Conservation (phyloP, 2,113 vertebrate genomes). For the Noturus placidus region DNA sequence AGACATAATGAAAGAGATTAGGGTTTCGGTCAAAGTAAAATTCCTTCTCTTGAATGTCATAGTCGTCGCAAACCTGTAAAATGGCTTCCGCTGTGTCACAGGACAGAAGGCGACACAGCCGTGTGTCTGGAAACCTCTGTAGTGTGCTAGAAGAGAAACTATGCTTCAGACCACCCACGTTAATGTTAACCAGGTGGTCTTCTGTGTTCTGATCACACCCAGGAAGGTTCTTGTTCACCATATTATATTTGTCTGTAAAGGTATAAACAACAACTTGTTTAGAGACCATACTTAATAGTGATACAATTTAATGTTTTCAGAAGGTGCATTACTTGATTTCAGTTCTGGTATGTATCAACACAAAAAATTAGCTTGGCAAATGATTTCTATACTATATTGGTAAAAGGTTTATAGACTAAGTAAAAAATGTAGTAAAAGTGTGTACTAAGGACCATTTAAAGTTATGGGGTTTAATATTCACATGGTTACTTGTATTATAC, state of each 20-base stretch:
- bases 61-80: slow-evolving; percentile 95
- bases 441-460: not conserved
- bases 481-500: not conserved
- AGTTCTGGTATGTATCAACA: not conserved
- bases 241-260: slow-evolving; percentile 60
- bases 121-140: slow-evolving; percentile 88
- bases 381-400: not conserved
- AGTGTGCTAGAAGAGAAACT: slow-evolving; percentile 84
- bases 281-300: not conserved
- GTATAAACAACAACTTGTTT: not conserved
- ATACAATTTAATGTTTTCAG: not conserved
- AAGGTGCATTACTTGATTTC: not conserved
- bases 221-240: slow-evolving; percentile 81
- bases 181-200: slow-evolving; percentile 86
- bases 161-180: slow-evolving; percentile 88
- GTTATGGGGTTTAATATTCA: not conserved
- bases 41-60: slow-evolving; percentile 85
- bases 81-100: slow-evolving; percentile 92
- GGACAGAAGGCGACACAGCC: slow-evolving; percentile 87
- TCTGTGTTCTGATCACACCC: slow-evolving; percentile 74
- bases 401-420: not conserved
- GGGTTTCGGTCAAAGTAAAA: slow-evolving; percentile 97
- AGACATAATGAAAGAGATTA: slow-evolving; percentile 86
- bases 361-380: not conserved
- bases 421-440: not conserved